phyloP scores from a whole-genome alignment of 92 coral and sea anemone species.

The Parazoanthus darwini region DNA sequence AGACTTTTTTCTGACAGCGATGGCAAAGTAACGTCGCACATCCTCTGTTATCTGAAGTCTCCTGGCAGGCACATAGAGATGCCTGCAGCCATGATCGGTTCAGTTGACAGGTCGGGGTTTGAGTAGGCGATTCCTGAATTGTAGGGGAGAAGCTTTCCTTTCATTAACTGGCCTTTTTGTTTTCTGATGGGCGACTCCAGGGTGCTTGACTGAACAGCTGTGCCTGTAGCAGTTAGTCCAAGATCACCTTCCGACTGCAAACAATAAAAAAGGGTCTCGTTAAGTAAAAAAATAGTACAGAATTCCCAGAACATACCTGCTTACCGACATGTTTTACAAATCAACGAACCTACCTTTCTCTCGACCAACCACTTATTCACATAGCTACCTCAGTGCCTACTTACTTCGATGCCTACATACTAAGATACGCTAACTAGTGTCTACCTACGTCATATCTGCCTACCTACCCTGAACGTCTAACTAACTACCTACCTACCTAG shows the following conservation, averaged over 20 bases:
- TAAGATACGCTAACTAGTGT: too few relatives aligned
- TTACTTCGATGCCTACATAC: too few relatives aligned
- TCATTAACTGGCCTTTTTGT: slow-evolving; percentile 64
- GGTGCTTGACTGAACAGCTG: slow-evolving; percentile 63
- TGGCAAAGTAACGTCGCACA: neutral
- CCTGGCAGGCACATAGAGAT: slow-evolving; percentile 68
- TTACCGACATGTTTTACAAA: neutral
- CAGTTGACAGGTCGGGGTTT: slow-evolving; percentile 63
- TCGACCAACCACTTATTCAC: too few relatives aligned
- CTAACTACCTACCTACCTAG: too few relatives aligned
- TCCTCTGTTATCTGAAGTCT: slow-evolving; percentile 16
- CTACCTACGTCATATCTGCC: too few relatives aligned
- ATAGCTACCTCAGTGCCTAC: too few relatives aligned
- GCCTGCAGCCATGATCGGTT: slow-evolving; percentile 79
- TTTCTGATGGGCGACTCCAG: slow-evolving; percentile 52
- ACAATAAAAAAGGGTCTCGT: neutral
- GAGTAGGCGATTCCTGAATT: slow-evolving; percentile 58
- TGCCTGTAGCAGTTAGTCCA: slow-evolving; percentile 66
- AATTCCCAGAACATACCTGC: neutral
- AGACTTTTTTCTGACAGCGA: neutral
- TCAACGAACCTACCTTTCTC: too few relatives aligned
- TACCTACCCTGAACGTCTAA: too few relatives aligned
- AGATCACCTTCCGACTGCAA: slow-evolving; percentile 74
- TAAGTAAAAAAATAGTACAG: neutral
- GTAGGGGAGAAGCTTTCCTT: slow-evolving; percentile 66